These are phyloP conservation scores for Psammodynastes pulverulentus DNA, from an alignment of 2,113 vertebrate genomes.

Conservation along the genomic window DNA sequence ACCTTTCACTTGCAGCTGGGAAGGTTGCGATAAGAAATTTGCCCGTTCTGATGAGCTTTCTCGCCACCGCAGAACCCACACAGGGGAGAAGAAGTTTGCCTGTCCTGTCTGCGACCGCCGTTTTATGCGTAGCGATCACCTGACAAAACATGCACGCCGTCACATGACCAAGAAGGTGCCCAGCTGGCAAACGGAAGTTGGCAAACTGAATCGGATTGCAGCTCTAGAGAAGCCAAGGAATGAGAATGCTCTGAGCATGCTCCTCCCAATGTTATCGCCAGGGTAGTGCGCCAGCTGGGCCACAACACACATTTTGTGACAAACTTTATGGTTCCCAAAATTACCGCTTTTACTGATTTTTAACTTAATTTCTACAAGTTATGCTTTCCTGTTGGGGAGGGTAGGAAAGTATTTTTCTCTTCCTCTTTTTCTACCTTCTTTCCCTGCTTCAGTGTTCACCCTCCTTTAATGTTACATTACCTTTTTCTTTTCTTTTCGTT, in stretches of 20 bases:
- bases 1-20: slow-evolving; percentile 96
- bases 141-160: slow-evolving; percentile 92
- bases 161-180: slow-evolving; percentile 83
- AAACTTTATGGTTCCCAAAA: neutral
- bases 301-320: neutral
- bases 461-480: neutral
- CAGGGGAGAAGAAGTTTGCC: slow-evolving; percentile 94
- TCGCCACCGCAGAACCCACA: slow-evolving; percentile 92
- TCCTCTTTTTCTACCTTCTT: neutral
- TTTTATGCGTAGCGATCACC: slow-evolving; percentile 97
- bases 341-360: slow-evolving; percentile 5
- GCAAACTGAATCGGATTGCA: slow-evolving; percentile 73
- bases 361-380: neutral
- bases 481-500: neutral
- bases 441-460: neutral
- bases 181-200: slow-evolving; percentile 80
- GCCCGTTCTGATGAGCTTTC: slow-evolving; percentile 96
- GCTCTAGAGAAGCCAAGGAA: slow-evolving; percentile 59
- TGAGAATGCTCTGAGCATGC: slow-evolving; percentile 64
- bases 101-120: slow-evolving; percentile 90
- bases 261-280: slow-evolving; percentile 56
- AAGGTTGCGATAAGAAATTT: slow-evolving; percentile 93
- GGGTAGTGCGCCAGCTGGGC: slow-evolving; percentile 34
- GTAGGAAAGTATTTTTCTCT: neutral
- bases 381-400: slow-evolving; percentile 19